phyloP scores from a whole-genome alignment of 2,888 invertebrate species.

The Emmelina monodactyla region DNA sequence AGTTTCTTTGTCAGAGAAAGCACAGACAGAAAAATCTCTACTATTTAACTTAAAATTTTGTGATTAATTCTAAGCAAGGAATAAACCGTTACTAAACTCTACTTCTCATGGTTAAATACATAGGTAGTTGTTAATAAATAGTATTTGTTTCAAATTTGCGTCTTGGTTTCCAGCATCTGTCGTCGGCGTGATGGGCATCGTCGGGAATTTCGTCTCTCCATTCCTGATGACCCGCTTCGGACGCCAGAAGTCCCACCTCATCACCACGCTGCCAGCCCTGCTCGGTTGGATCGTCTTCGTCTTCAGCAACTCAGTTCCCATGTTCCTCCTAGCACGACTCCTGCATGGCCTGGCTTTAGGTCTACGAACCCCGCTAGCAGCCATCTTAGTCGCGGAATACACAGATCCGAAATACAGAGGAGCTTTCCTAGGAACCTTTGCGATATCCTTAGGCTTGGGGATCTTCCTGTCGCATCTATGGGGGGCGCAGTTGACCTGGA shows the following conservation, averaged over 20 bases:
- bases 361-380: conserved; percentile 57
- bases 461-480: conserved; percentile 70
- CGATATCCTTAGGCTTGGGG: conserved; percentile 69
- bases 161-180: conserved; percentile 40
- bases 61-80: no score
- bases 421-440: conserved; percentile 68
- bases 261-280: conserved; percentile 55
- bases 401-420: conserved; percentile 70
- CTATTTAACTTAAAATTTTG: no score
- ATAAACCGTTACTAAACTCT: no score
- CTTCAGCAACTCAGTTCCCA: conserved; percentile 42
- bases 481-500: conserved; percentile 70
- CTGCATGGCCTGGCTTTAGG: conserved; percentile 62
- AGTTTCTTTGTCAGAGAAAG: no score
- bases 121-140: no score
- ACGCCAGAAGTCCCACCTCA: conserved; percentile 62
- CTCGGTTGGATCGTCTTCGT: conserved; percentile 55
- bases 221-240: conserved; percentile 66
- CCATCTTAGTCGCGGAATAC: conserved; percentile 67
- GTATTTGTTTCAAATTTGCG: no score
- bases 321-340: conserved; percentile 46
- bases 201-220: conserved; percentile 55
- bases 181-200: conserved; percentile 54
- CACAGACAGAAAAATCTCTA: no score
- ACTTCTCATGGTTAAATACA: no score